Evolutionary conservation across 2,113 vertebrate genomes (phyloP), one percentile per base, ranked within the genome.

Genomic region (Suncus etruscus): DNA sequence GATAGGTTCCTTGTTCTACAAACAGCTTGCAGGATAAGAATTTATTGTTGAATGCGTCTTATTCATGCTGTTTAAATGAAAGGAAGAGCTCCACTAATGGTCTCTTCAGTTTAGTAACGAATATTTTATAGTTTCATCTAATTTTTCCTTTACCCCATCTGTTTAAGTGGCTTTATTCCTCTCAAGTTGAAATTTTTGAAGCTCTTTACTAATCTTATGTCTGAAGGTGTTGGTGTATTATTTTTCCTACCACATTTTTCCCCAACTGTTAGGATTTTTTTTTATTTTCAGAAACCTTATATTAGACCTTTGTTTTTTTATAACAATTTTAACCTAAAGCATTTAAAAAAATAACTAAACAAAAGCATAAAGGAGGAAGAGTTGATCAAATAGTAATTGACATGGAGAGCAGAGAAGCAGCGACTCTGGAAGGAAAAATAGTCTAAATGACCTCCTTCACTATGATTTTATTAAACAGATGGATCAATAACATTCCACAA

Each of bases 91-190:
- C 47, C 50, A 74, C 90, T 90, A 91, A 92, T 75, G 50, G 47
- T 54, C 93, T 94, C 86, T 92, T 90, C 51, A 58, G 73, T 90
- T 95, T 95, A 86, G 86, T 91, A 94, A 96, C 63, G 80, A 84
- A 89, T 90, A 90, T 83, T 92, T 94, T 95, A 93, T 86, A 90
- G 72, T 78, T 92, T 91, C 89, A 86, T 86, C 76, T 83, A 92
- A 93, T 83, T 95, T 94, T 90, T 84, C 94, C 88, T 94, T 94
- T 72, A 6, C 83, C 63, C 69, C 94, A 94, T 94, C 27, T 94
- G 88, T 63, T 78, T 91, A 82, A 70, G 29, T 73, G 75, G 14
- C 48, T 92, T 83, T 80, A 87, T 90, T 93, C 75, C 31, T 90
- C 63, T 66, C 48, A 31, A 47, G 68, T 14, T 91, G 87, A 85